These are phyloP conservation scores for Eupithecia subfuscata DNA, from an alignment of 2,888 invertebrate species.

Conservation along the genomic window DNA sequence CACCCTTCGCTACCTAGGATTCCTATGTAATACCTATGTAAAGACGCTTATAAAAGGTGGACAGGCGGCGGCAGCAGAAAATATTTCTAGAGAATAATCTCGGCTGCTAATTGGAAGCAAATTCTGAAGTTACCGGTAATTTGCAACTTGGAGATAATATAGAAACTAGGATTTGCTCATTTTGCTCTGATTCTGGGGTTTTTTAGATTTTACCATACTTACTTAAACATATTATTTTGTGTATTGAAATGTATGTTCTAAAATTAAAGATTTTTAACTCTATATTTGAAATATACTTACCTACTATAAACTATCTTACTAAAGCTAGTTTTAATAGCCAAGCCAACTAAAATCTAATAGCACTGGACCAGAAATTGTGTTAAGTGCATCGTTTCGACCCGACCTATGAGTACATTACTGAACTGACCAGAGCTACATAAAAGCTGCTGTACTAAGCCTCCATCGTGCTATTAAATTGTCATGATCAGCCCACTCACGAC, in stretches of 20 bases:
- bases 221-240: too few relatives aligned
- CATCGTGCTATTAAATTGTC: too few relatives aligned
- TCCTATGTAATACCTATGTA: constrained; percentile 10
- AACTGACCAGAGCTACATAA: too few relatives aligned
- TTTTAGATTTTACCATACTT: neutral
- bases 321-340: neutral
- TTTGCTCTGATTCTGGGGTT: neutral
- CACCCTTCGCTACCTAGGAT: constrained; percentile 1
- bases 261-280: neutral
- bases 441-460: too few relatives aligned
- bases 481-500: too few relatives aligned
- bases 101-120: neutral
- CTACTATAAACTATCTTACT: neutral
- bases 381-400: too few relatives aligned
- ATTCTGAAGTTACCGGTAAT: neutral
- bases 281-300: neutral
- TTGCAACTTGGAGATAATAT: neutral
- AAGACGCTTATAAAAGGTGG: neutral
- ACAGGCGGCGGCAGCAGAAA: neutral
- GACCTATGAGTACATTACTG: too few relatives aligned
- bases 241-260: too few relatives aligned
- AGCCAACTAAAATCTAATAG: neutral
- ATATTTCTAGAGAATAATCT: constrained; percentile 12
- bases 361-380: too few relatives aligned
- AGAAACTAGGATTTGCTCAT: neutral